Evolutionary conservation across 2,113 vertebrate genomes (phyloP).

Genomic region (Eidolon helvum): DNA sequence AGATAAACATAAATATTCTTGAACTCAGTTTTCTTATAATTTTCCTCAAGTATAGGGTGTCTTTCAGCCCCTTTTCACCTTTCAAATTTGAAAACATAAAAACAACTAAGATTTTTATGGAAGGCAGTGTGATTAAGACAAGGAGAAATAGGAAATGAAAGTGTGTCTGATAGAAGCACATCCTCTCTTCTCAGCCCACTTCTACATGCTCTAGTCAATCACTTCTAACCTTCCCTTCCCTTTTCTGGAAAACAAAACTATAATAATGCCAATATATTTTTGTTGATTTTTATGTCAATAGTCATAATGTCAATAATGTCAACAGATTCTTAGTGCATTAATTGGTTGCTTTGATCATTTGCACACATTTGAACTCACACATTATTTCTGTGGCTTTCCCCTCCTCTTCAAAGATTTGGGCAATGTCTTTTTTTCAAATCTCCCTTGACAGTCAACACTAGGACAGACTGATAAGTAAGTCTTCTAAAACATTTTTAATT

Average conservation of each 20-base stretch:
- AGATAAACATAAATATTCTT: not conserved
- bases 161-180: not conserved
- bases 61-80: not conserved
- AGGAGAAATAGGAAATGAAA: not conserved
- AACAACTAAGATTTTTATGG: not conserved
- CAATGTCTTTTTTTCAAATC: not conserved
- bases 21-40: not conserved
- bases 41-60: not conserved
- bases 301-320: not conserved
- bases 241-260: not conserved
- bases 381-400: not conserved
- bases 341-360: not conserved
- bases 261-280: not conserved
- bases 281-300: not conserved
- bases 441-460: not conserved
- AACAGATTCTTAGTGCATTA: not conserved
- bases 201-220: not conserved
- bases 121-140: not conserved
- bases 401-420: not conserved
- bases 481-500: not conserved
- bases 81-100: not conserved
- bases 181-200: not conserved
- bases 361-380: not conserved
- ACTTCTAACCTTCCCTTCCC: not conserved
- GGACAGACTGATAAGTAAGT: not conserved